phyloP scores from a whole-genome alignment of 2,888 invertebrate genomes.

The Drosophila hawaiiensis region DNA sequence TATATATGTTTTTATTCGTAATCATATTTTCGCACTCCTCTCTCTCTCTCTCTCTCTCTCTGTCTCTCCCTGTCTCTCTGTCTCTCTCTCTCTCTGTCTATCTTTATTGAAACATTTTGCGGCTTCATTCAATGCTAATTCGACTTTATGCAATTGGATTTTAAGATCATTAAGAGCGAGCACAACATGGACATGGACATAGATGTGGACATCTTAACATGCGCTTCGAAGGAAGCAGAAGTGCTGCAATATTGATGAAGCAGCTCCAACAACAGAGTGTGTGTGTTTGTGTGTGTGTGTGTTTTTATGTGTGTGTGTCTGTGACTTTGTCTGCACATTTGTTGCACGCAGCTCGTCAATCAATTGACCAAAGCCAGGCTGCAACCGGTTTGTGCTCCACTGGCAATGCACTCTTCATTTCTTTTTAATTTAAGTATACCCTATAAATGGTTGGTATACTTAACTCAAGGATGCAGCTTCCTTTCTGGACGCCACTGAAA shows the following conservation, averaged over 20 bases:
- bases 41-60: slow-evolving; percentile 30
- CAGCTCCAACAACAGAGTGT: slow-evolving; percentile 20
- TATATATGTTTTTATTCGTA: neutral
- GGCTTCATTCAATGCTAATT: slow-evolving; percentile 68
- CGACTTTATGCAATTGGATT: slow-evolving; percentile 61
- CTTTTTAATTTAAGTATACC: slow-evolving; percentile 12
- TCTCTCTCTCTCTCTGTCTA: slow-evolving; percentile 29
- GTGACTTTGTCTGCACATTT: slow-evolving; percentile 65
- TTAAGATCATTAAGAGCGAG: slow-evolving; percentile 74
- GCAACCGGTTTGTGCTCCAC: slow-evolving; percentile 75
- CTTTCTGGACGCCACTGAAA: neutral
- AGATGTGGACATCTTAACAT: slow-evolving; percentile 67
- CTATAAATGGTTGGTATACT: neutral
- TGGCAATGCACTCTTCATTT: slow-evolving; percentile 34
- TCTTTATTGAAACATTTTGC: slow-evolving; percentile 71
- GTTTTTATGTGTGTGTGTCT: slow-evolving; percentile 48
- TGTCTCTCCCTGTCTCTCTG: slow-evolving; percentile 34
- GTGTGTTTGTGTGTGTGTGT: slow-evolving; percentile 35
- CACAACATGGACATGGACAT: slow-evolving; percentile 72
- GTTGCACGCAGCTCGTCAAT: slow-evolving; percentile 79
- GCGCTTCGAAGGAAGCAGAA: no score
- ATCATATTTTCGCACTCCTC: neutral
- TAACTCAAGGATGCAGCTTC: neutral
- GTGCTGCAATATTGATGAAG: slow-evolving; percentile 66
- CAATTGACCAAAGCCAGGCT: slow-evolving; percentile 61